Conservation (phyloP, 2,797 vertebrate species). For the Pachyuromys duprasi region DNA sequence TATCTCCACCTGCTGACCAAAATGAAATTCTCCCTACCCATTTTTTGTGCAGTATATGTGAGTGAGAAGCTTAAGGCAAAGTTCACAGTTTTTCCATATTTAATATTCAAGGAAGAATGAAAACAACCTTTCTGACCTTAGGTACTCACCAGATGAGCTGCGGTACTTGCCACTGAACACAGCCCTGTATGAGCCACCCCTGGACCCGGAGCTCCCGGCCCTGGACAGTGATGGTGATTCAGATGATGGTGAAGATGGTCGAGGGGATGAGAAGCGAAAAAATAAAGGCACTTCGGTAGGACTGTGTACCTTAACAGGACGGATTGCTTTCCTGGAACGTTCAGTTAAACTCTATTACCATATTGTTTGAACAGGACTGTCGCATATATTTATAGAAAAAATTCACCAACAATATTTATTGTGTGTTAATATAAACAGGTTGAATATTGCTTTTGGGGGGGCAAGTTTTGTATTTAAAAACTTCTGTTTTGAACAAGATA, state of each 20-base stretch:
- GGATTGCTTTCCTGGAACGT: neutral
- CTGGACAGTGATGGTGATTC: slow-evolving; percentile 98
- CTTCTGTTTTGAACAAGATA: neutral
- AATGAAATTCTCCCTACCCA: neutral
- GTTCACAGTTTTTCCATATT: rapidly evolving
- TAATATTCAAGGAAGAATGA: neutral
- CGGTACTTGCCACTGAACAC: slow-evolving; percentile 98
- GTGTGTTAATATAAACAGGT: neutral
- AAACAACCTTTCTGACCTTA: slow-evolving; percentile 72
- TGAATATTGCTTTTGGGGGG: neutral
- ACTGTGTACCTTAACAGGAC: neutral
- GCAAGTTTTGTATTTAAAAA: neutral
- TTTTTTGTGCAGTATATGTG: neutral
- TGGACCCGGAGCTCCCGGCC: slow-evolving; percentile 97
- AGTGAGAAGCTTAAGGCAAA: neutral
- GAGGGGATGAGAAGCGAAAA: slow-evolving; percentile 92
- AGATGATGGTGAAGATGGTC: slow-evolving; percentile 94
- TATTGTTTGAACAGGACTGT: neutral
- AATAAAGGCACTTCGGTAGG: slow-evolving; percentile 96
- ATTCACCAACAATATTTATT: neutral
- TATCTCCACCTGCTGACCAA: neutral
- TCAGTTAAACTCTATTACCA: neutral
- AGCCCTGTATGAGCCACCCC: slow-evolving; percentile 96
- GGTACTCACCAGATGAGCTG: slow-evolving; percentile 98
- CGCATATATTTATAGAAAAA: neutral